Evolutionary conservation across 2,888 invertebrate genomes (phyloP), one percentile per base, ranked within the genome.

Genomic region (Hypselothyrea guttata): DNA sequence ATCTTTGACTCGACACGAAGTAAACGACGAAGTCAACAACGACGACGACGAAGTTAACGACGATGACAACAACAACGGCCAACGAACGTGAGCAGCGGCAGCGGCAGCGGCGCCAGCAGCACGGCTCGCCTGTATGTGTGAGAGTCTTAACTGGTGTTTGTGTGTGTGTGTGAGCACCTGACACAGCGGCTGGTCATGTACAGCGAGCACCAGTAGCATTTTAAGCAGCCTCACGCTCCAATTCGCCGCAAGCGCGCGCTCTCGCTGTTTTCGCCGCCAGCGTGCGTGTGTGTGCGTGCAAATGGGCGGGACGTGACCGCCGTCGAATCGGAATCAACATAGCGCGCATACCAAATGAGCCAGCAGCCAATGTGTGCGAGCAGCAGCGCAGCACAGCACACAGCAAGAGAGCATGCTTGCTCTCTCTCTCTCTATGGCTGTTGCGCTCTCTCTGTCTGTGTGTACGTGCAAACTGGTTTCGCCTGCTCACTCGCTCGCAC

Each of bases 301-400:
- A 90, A 90, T 90, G 90, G 90, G 90, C 90, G 90, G 90, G 90
- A 90, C 90, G 90, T 90, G 90, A 90, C 90, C 88, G 87, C 87
- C 88, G 86, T 87, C 87, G 87, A 87, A 87, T 88, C 89, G 89
- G 87, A 88, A 86, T 88, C 88, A 86, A 88, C 88, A 82, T 82
- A 76, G 78, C 73, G 81, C 87, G 88, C 88, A 88, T 88, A 89
- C 88, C 77, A 85, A 88, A 88, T 88, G 85, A 88, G 88, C 59
- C 53, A 22, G 52, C 18, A 2, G 38, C 3, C 49, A 16, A 16
- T 41, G 46, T n/a, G 64, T 62, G 51, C 53, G 60, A 44, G 63
- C 48, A 58, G 59, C 65, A 57, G 49, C 52, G 52, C 57, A 41
- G 9, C 31, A 48, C 22, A 22, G 34, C 38, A 28, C 31, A 27